Evolutionary conservation across 2,888 invertebrate species (phyloP).

Genomic region (Pterobdella sp.): DNA sequence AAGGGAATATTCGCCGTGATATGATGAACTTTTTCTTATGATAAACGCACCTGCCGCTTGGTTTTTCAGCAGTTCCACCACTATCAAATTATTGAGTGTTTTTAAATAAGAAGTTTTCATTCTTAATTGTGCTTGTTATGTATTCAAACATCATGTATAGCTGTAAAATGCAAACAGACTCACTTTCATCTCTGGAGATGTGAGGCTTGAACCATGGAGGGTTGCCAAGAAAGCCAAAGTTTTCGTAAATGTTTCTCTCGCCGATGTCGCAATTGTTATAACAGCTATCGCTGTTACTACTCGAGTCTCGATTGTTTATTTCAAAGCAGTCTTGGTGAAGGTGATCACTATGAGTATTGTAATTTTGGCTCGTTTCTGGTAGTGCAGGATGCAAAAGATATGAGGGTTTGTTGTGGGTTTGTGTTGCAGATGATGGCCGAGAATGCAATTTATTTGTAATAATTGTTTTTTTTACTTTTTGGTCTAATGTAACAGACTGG

Average conservation of each 20-base stretch:
- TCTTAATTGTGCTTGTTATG: too few species aligned
- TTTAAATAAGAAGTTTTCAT: too few species aligned
- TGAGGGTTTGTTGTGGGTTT: too few species aligned
- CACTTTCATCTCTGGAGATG: background rate
- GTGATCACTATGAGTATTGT: background rate
- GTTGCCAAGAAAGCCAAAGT: too few species aligned
- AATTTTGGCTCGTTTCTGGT: background rate
- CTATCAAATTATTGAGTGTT: too few species aligned
- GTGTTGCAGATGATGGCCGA: too few species aligned
- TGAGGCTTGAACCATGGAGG: background rate
- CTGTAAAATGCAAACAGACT: too few species aligned
- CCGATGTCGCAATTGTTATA: background rate
- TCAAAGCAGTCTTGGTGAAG: background rate
- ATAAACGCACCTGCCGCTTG: constrained; percentile 8
- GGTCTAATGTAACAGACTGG: too few species aligned
- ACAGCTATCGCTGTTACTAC: background rate
- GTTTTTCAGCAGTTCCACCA: background rate
- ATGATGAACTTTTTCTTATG: constrained; percentile 12
- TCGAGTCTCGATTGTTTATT: background rate
- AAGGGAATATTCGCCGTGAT: background rate
- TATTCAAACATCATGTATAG: too few species aligned
- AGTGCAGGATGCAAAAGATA: too few species aligned
- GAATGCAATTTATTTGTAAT: too few species aligned
- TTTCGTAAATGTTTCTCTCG: background rate
- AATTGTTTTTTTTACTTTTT: too few species aligned